phyloP scores from a whole-genome alignment of 1,140 invertebrate genomes.

The Melitaea cinxia region DNA sequence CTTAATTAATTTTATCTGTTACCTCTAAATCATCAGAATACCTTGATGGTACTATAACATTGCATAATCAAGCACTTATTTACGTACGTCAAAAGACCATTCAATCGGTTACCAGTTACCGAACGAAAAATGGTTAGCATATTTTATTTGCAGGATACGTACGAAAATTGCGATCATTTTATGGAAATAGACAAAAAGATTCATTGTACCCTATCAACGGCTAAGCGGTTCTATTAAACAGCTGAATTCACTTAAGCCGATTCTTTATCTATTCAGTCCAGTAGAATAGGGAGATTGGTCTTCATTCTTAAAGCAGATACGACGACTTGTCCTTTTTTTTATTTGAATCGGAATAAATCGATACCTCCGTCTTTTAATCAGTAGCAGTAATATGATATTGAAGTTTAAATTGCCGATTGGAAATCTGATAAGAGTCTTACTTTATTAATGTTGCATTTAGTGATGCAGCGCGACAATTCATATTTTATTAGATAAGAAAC shows the following conservation, averaged over 20 bases:
- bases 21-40: no score
- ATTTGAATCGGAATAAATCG: neutral
- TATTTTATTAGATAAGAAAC: no score
- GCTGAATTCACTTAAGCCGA: constrained; percentile 25
- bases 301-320: neutral
- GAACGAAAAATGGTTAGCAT: no score
- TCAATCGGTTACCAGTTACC: no score
- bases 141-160: no score
- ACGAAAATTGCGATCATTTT: no score
- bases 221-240: constrained; percentile 23
- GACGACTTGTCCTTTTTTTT: neutral
- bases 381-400: neutral
- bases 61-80: no score
- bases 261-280: constrained; percentile 14
- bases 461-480: no score
- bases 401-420: neutral
- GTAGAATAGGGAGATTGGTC: constrained; percentile 18
- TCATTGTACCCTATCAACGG: constrained; percentile 15
- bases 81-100: no score
- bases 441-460: no score
- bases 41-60: no score
- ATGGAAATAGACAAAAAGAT: constrained; percentile 13
- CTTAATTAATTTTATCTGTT: no score
- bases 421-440: neutral
- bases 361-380: neutral